Evolutionary conservation across 2,888 invertebrate species (phyloP), one percentile per base, ranked within the genome.

Genomic region (Pherbina coryleti): DNA sequence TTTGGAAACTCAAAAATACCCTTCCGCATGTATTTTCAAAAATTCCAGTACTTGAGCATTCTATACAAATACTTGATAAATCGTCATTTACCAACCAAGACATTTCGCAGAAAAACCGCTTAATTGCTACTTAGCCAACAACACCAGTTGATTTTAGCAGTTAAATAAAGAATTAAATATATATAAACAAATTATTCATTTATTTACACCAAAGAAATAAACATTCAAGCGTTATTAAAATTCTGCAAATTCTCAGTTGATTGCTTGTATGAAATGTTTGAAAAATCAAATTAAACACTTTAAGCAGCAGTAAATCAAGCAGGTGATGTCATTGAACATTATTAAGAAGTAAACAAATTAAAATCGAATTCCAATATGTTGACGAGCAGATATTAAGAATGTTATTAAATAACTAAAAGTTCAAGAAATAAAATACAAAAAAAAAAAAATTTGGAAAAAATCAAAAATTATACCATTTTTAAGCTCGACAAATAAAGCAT

Each of bases 211-310:
- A 44, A 22, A 34, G 44, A 19, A 37, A 8, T 2, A 49, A 34
- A 9, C 22, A 44, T n/a, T 37, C 9, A 44, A 67, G 14, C 34
- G 28, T 28, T 28, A 67, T 22, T 9, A 67, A 69, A 25, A 49
- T 49, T 11, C 34, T 31, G 14, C n/a, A 60, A 73, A 73, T 62
- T 73, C 62, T 62, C 73, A 62, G 72, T 72, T 72, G 72, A 60
- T 37, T 37, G 72, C 72, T 57, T 51, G 60, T 37, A 37, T 57
- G 60, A 57, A 37, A 19, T 22, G 22, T 60, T 11, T 11, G 8
- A 60, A 57, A 60, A 25, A 60, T 14, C 28, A n/a, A 19, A 25
- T 5, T 11, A 72, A 34, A 60, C 7, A 49, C 4, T 5, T 1
- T 49, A 44, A 69, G 14, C 3, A 22, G 49, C 67, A 67, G 9